Percentiles rank a stretch among this genome's conserved stretches.
Evolutionary conservation across 2,888 invertebrate genomes (phyloP).

Genomic region (Synergus gifuensis): DNA sequence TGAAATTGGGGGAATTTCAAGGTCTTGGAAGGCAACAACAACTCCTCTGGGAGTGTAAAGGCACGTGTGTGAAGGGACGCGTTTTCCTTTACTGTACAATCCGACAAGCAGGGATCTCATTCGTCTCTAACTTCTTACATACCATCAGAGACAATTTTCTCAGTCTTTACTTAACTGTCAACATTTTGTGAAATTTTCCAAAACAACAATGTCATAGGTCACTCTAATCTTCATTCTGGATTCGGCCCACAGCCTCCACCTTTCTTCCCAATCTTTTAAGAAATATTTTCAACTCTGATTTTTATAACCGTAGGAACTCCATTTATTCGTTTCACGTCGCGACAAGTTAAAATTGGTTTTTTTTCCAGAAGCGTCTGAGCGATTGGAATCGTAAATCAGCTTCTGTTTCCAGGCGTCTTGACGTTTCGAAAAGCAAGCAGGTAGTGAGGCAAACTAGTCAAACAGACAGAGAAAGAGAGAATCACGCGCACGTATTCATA

Average conservation of each 20-base stretch:
- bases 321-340: constrained; percentile 40
- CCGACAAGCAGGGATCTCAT: constrained; percentile 38
- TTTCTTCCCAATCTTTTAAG: not conserved
- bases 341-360: constrained; percentile 40
- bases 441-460: not conserved
- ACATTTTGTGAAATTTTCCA: not conserved
- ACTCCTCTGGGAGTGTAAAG: constrained; percentile 54
- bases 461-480: constrained; percentile 19
- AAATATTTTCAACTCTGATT: constrained; percentile 24
- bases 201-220: not conserved
- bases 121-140: constrained; percentile 44
- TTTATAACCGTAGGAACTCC: constrained; percentile 4
- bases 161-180: constrained; percentile 12
- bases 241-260: not conserved
- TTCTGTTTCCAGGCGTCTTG: constrained; percentile 37
- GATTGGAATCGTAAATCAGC: constrained; percentile 41
- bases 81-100: constrained; percentile 46
- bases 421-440: constrained; percentile 31
- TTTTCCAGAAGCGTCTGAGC: constrained; percentile 16
- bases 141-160: constrained; percentile 19
- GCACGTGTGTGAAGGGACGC: constrained; percentile 56
- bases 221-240: not conserved
- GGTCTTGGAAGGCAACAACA: constrained; percentile 56
- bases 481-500: constrained; percentile 30
- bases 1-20: constrained; percentile 54